Base-by-base conservation (phyloP, 2,113 vertebrate species). In the Anolis sagrei region DNA sequence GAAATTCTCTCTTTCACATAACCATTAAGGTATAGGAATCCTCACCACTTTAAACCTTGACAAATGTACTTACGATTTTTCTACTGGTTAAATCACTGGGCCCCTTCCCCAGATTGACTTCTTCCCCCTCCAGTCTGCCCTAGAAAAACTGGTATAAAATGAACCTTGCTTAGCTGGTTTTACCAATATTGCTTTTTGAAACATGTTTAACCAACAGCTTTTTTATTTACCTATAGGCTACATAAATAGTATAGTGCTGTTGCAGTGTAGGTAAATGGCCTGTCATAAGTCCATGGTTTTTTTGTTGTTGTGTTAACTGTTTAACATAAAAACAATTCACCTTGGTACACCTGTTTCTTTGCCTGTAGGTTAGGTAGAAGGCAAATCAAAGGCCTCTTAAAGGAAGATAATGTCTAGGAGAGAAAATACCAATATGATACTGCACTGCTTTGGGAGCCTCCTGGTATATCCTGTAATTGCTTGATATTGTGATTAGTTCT, bases 161-260 rank as follows among this genome's bases (percentile, higher is more conserved):
- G 49, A n/a, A 4, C 29, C 81, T 75, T 83, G 70, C 27, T 64
- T 61, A 83, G 54, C 54, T 83, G 54, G 51, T 62, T 83, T 83
- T 74, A 21, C 13, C 36, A 74, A 61, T 18, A 36, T 27, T 62
- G 27, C 16, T 83, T 7, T 44, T 62, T 23, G 18, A 29, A 74
- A 16, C 29, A 62, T 29, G 34, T 54, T 58, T 51, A 83, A 18
- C 34, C 7, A 74, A 14, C 5, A 58, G 49, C 18, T 74, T 18
- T 72, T 44, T 44, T 4, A 44, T 44, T 27, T 61, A 11, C 29
- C 34, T 23, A 13, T 23, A 39, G 21, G 32, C 23, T 36, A 68
- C 32, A 54, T 11, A 73, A 72, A 74, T 16, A 39, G 32, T 61
- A 74, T 7, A 74, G 49, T 16, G 29, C 7, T 58, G 49, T 39